Evolutionary conservation across 1,140 invertebrate species (phyloP).

Genomic region (Drosophila setifemur): DNA sequence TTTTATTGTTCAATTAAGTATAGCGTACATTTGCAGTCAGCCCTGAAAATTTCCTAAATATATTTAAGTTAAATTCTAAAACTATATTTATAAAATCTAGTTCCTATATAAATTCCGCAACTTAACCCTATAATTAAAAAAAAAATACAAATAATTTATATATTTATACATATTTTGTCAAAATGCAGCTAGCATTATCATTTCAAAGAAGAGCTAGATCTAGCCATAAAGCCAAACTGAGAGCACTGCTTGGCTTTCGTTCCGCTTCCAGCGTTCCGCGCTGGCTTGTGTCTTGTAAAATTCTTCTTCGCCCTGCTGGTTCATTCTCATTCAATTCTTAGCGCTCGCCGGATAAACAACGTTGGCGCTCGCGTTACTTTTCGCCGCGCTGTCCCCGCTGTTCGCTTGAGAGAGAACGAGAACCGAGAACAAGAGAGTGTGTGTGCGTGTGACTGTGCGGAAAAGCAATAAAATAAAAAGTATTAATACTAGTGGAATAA

Average conservation of each 20-base stretch:
- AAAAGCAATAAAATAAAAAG: constrained; percentile 74
- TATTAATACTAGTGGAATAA: constrained; percentile 72
- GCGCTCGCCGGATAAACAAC: constrained; percentile 72
- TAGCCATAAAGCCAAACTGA: no score
- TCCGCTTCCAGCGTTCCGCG: constrained; percentile 22
- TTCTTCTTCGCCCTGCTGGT: constrained; percentile 59
- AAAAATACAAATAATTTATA: no score
- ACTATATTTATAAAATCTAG: no score
- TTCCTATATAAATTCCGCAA: no score
- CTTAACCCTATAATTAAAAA: no score
- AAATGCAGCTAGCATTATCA: no score
- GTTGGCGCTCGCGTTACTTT: constrained; percentile 28
- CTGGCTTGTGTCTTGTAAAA: constrained; percentile 72
- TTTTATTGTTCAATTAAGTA: no score
- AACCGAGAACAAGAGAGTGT: constrained; percentile 13
- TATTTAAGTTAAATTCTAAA: no score
- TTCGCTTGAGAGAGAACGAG: constrained; percentile 20
- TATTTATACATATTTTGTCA: no score
- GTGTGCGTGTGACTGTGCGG: constrained; percentile 50
- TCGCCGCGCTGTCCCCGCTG: constrained; percentile 39
- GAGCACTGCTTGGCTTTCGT: constrained; percentile 42
- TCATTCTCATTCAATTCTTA: constrained; percentile 75
- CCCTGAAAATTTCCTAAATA: no score
- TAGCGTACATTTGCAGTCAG: no score
- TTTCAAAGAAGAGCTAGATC: no score